phyloP scores from a whole-genome alignment of 2,797 vertebrate genomes.

The Acrossocheilus fasciatus region DNA sequence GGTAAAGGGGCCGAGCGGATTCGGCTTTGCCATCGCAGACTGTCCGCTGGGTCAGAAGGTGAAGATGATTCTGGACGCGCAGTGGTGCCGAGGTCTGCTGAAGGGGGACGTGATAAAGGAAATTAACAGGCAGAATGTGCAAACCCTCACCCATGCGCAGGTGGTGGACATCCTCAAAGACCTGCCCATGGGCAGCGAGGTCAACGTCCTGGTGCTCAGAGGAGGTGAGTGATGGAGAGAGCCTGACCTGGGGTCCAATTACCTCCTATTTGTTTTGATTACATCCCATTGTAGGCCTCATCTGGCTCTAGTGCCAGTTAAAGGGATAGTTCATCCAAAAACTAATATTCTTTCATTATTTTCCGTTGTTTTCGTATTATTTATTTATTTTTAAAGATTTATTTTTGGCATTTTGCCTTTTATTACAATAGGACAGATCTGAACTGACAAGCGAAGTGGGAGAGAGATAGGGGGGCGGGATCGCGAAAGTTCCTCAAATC shows the following conservation, averaged over 20 bases:
- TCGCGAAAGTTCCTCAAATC: not conserved
- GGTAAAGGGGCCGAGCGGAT: constrained; percentile 93
- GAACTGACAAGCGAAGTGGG: too few relatives aligned
- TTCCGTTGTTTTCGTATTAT: not conserved
- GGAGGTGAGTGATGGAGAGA: constrained; percentile 85
- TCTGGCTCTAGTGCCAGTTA: not conserved
- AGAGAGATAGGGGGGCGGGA: too few relatives aligned
- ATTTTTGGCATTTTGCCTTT: too few relatives aligned
- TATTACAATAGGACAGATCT: too few relatives aligned
- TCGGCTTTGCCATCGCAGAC: constrained; percentile 97
- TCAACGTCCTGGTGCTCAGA: constrained; percentile 90
- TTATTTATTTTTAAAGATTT: too few relatives aligned
- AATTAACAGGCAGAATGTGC: constrained; percentile 94
- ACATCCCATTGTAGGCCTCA: constrained; percentile 44
- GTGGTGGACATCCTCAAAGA: constrained; percentile 99
- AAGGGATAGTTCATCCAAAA: not conserved
- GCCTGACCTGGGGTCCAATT: not conserved
- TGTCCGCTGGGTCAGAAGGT: constrained; percentile 95
- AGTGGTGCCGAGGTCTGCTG: constrained; percentile 95
- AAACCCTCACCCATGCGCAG: constrained; percentile 91
- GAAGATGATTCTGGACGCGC: constrained; percentile 98
- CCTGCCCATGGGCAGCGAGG: constrained; percentile 91
- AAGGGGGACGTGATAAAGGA: constrained; percentile 98
- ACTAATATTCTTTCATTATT: not conserved
- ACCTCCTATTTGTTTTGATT: not conserved